Base-by-base conservation (phyloP, 2,797 vertebrate species). In the Jordanella pulchra region DNA sequence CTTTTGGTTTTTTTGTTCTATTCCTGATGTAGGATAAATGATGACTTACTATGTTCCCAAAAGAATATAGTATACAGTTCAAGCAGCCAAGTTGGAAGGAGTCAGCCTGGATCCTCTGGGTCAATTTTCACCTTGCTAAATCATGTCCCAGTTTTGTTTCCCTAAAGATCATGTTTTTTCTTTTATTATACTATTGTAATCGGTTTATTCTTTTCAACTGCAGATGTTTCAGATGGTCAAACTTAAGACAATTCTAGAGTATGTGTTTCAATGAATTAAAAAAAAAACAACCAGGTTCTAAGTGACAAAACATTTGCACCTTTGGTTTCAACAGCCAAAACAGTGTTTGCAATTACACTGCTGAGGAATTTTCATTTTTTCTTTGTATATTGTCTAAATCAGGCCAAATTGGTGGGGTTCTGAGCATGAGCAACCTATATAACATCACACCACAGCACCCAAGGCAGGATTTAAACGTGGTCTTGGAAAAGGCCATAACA, bases 1-100 rank as follows among this genome's bases (percentile, higher is more conserved):
- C 58, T 56, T 65, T 58, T 28, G 3, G 60, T 23, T 56, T 67
- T 69, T 67, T 48, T 21, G 71, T 53, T 72, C 44, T 50, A 50
- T 27, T 54, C 11, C 13, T 4, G 11, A 25, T 25, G 53, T 13
- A 25, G 25, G 10, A 27, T 54, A 54, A 4, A 25, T 54, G 27
- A 2, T 27, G 21, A 50, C 18, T 50, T 50, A n/a, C n/a, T 7
- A 50, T 50, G 21, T 18, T 18, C 35, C 35, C 35, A 5, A 39
- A 39, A 39, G 7, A 50, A 25, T 10, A 53, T 9, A n/a, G 11
- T 53, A 25, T 54, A 4, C 51, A 54, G 13, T 54, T 27, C 10
- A 54, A 27, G 51, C n/a, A 54, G 3, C 10, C 11, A 51, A 23
- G 51, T 54, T n/a, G n/a, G 51, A 5, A 12, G 1, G 48, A 18